Percentiles rank a stretch among this genome's conserved stretches.
These are phyloP conservation scores for Craterocephalus amniculus DNA, from an alignment of 2,797 vertebrate genomes.

Conservation along the genomic window DNA sequence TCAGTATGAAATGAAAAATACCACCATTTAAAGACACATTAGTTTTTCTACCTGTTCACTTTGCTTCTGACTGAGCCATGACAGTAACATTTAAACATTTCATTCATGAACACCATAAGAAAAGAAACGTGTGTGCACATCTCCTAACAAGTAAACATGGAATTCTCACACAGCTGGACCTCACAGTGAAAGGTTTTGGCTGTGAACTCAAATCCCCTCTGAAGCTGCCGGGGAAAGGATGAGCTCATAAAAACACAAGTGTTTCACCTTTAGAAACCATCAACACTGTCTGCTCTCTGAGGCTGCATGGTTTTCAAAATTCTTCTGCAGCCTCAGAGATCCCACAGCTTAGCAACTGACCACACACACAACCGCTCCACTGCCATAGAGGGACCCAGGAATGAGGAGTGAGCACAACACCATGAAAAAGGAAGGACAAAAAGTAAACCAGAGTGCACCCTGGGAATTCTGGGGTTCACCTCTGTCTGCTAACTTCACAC, in stretches of 20 bases:
- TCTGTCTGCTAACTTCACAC: slow-evolving; percentile 1
- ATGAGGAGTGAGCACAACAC: slow-evolving; percentile 63
- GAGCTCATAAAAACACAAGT: slow-evolving; percentile 25
- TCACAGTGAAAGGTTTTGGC: slow-evolving; percentile 4
- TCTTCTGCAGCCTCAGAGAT: slow-evolving; percentile 40
- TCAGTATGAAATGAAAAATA: neutral
- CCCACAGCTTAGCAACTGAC: slow-evolving; percentile 56
- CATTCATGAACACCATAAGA: neutral
- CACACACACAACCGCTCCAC: slow-evolving; percentile 53
- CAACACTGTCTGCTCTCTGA: slow-evolving; percentile 32
- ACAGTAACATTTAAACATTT: neutral
- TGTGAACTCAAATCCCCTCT: slow-evolving; percentile 36
- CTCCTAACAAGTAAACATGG: slow-evolving; percentile 7
- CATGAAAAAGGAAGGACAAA: slow-evolving; percentile 25
- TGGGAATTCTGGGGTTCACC: slow-evolving; percentile 52
- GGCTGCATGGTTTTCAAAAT: slow-evolving; percentile 46
- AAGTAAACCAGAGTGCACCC: slow-evolving; percentile 30
- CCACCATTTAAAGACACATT: neutral
- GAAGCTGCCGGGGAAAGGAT: slow-evolving; percentile 42
- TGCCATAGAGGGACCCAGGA: slow-evolving; percentile 57
- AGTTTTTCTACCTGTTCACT: too few species aligned
- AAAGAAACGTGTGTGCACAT: slow-evolving; percentile 7
- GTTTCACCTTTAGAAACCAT: slow-evolving; percentile 49
- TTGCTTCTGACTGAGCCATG: neutral
- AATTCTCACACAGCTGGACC: neutral